Percentiles rank a stretch among this genome's conserved stretches.
Conservation (phyloP, 2,113 vertebrate species). For the Machaerirhynchus nigripectus region DNA sequence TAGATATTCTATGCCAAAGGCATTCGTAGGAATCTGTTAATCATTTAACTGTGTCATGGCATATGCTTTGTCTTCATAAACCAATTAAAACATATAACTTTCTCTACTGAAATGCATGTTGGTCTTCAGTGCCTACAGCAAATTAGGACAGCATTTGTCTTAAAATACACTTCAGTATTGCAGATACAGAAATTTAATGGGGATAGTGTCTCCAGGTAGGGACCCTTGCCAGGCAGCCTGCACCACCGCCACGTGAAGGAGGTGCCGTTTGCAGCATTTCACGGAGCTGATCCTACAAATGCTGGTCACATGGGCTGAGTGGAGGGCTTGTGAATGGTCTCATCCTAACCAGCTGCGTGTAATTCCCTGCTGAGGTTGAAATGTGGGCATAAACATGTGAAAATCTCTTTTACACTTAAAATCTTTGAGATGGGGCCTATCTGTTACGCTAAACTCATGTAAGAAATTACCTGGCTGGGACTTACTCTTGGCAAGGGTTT, state of each 20-base stretch:
- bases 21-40: constrained; percentile 78
- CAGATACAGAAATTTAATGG: neutral
- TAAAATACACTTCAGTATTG: constrained; percentile 19
- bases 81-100: constrained; percentile 78
- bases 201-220: constrained; percentile 35
- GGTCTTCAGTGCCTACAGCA: constrained; percentile 69
- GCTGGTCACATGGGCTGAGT: fast-evolving
- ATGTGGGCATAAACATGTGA: neutral
- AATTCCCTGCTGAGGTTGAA: neutral
- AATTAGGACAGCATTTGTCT: constrained; percentile 75
- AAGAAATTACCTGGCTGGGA: constrained; percentile 1
- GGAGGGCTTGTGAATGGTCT: neutral
- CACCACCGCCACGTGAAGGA: neutral
- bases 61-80: constrained; percentile 80
- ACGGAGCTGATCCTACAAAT: neutral
- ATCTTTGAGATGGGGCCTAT: neutral
- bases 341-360: neutral
- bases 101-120: constrained; percentile 64
- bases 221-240: neutral
- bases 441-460: neutral
- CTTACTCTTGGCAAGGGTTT: neutral
- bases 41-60: constrained; percentile 81
- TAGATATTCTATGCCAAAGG: constrained; percentile 80
- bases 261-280: neutral
- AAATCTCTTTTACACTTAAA: neutral